Percentiles rank a stretch among this genome's conserved stretches.
Conservation (phyloP, 2,888 invertebrate species). For the Heliconius ismenius region DNA sequence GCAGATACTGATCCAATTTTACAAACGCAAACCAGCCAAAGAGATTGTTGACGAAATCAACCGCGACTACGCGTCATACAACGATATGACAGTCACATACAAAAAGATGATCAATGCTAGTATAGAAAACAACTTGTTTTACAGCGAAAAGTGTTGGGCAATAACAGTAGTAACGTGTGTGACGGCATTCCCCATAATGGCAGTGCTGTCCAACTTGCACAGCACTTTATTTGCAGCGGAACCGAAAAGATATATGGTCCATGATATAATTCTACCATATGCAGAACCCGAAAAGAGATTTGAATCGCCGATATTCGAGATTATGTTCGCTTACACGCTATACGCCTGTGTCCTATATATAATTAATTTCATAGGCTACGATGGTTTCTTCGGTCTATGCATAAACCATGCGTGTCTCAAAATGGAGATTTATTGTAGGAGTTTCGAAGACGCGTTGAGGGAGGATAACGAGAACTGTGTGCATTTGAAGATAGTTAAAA, state of each 20-base stretch:
- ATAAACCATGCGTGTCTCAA: conserved; percentile 66
- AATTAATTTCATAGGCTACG: conserved; percentile 58
- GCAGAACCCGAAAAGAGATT: conserved; percentile 50
- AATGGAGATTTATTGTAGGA: conserved; percentile 57
- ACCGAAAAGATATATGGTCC: conserved; percentile 58
- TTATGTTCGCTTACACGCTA: conserved; percentile 53
- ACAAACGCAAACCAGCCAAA: conserved; percentile 29
- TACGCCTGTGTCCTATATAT: conserved; percentile 51
- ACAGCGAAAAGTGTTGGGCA: conserved; percentile 57
- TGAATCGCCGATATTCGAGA: conserved; percentile 58
- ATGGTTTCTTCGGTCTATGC: conserved; percentile 60
- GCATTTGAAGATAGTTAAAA: conserved; percentile 47
- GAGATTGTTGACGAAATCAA: conserved; percentile 58
- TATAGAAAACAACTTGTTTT: conserved; percentile 49
- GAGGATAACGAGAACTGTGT: conserved; percentile 34
- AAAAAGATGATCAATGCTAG: conserved; percentile 42
- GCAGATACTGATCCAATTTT: conserved; percentile 58
- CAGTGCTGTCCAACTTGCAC: conserved; percentile 50
- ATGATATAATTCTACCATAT: conserved; percentile 58
- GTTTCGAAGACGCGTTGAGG: conserved; percentile 55
- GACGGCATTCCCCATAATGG: conserved; percentile 55
- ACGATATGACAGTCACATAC: conserved; percentile 45
- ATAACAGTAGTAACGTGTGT: conserved; percentile 48
- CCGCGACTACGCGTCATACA: conserved; percentile 51
- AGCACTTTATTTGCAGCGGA: conserved; percentile 49